Base-by-base conservation (phyloP, 2,113 vertebrate genomes). In the Haemorhous mexicanus region DNA sequence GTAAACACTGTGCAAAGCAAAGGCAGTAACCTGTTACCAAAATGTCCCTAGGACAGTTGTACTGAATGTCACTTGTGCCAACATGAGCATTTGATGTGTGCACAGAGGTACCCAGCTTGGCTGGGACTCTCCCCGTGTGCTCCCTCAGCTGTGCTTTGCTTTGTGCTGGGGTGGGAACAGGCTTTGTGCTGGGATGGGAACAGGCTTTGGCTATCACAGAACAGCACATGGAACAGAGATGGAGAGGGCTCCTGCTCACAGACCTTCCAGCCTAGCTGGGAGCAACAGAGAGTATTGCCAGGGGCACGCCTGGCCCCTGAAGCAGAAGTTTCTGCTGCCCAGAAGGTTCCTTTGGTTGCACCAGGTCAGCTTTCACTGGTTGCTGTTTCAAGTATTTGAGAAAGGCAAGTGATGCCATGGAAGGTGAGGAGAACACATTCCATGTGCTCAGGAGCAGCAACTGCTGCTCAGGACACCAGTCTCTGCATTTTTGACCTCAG, bases 191-290 rank as follows among this genome's bases (percentile, higher is more conserved):
- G 68, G 46, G 39, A 9, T 16, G 33, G 41, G 58, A 68, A 32
- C 15, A 13, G 37, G 13, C 11, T 23, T 23, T 4, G 5, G n/a
- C 1, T 3, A 7, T 8, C 90, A 7, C 37, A 1, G 1, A 58
- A 4, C 19, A 33, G 13, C 32, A 4, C 2, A 6, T 1, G 16
- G 61, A 46, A n/a, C 4, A 59, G 50, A 20, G 69, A 46, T 13
- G 69, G 74, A 41, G 3, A 8, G 32, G 27, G 10, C 1, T 27
- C 49, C 2, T 22, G 10, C 59, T 69, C 69, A 16, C 56, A 67
- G 39, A 78, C 43, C 47, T 58, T 33, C 33, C 84, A 73, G 77
- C n/a, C 43, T 3, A 19, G 4, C 32, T 14, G 33, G 20, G 52
- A 55, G 50, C 26, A 49, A 1, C 59, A n/a, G 7, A 23, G 55